Percentiles rank a stretch among this genome's conserved stretches.
Conservation (phyloP, 2,888 invertebrate species). For the Nomada goodeniana region DNA sequence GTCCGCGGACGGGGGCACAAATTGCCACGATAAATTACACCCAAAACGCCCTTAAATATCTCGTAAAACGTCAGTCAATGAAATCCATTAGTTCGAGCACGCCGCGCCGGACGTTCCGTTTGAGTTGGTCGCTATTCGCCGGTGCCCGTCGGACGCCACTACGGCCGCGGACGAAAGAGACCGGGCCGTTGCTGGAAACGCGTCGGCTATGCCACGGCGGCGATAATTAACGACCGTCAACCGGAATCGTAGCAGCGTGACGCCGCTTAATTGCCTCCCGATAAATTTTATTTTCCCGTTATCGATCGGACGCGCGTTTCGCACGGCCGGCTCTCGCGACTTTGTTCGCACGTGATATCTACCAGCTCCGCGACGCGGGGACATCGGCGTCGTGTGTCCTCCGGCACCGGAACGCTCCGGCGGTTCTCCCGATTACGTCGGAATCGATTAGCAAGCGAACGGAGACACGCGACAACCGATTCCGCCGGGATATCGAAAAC, state of each 20-base stretch:
- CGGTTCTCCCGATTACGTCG: neutral
- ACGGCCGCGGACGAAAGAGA: neutral
- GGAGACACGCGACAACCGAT: constrained; percentile 20
- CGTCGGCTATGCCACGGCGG: neutral
- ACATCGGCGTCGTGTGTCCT: too few relatives aligned
- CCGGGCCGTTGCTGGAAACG: constrained; percentile 10
- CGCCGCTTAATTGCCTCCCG: constrained; percentile 33
- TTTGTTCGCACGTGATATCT: constrained; percentile 39
- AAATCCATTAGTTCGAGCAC: constrained; percentile 70
- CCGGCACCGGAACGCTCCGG: too few relatives aligned
- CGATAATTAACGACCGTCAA: constrained; percentile 44
- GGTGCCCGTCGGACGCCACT: constrained; percentile 9
- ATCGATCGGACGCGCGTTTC: constrained; percentile 13
- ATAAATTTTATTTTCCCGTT: constrained; percentile 34
- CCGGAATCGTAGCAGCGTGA: constrained; percentile 20
- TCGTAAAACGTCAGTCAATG: constrained; percentile 77
- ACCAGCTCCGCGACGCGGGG: too few relatives aligned
- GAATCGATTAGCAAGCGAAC: constrained; percentile 14
- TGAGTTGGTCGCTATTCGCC: constrained; percentile 35
- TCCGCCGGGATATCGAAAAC: neutral
- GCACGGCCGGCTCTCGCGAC: neutral
- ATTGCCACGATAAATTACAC: constrained; percentile 80
- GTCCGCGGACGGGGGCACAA: constrained; percentile 72
- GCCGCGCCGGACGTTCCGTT: constrained; percentile 22
- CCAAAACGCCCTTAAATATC: constrained; percentile 79